These are phyloP conservation scores for Anticlea derivata DNA, from an alignment of 2,888 invertebrate genomes.

Conservation along the genomic window DNA sequence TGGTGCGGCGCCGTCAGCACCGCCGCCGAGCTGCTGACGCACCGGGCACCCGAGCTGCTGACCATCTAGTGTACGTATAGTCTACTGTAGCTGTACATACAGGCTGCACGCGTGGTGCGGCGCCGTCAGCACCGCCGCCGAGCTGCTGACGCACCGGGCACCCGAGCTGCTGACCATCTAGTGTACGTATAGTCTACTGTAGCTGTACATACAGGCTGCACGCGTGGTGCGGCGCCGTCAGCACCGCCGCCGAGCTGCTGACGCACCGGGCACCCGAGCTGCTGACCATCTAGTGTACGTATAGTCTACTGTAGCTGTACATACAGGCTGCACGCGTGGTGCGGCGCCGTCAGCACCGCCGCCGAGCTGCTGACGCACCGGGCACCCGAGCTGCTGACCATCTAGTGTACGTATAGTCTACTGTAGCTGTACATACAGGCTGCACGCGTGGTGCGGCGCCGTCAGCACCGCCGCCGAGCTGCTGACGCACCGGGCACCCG, in stretches of 20 bases:
- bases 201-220: no score
- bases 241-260: constrained; percentile 82
- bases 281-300: constrained; percentile 9
- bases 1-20: constrained; percentile 71
- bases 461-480: constrained; percentile 84
- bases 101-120: constrained; percentile 38
- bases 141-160: constrained; percentile 6
- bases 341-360: constrained; percentile 81
- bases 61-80: constrained; percentile 5
- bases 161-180: constrained; percentile 21
- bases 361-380: constrained; percentile 55
- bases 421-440: no score
- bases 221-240: constrained; percentile 51
- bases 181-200: neutral
- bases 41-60: constrained; percentile 16
- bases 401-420: neutral
- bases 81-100: no score
- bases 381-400: constrained; percentile 20
- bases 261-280: constrained; percentile 13
- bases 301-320: no score
- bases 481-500: constrained; percentile 7
- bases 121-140: constrained; percentile 85
- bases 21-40: constrained; percentile 72
- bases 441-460: constrained; percentile 39
- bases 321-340: constrained; percentile 41